A percentile compares a stretch with the other conserved stretches of the same genome.
Conservation (phyloP, 2,888 invertebrate genomes). For the Oscheius sp. region DNA sequence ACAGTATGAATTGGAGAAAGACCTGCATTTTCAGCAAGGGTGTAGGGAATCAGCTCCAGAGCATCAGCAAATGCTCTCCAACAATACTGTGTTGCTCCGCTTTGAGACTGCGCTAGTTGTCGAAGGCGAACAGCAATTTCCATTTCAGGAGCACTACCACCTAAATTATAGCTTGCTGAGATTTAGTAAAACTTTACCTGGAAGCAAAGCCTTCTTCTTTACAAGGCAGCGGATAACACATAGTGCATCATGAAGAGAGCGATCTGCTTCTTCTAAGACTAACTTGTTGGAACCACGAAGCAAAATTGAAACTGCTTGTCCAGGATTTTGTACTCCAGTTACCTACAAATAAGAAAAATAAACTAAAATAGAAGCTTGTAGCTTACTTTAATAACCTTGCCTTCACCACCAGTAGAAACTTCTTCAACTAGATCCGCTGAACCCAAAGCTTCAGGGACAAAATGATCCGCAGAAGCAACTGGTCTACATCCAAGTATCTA, state of each 20-base stretch:
- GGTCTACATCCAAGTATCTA: conserved; percentile 76
- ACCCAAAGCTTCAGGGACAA: conserved; percentile 88
- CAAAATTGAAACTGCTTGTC: conserved; percentile 89
- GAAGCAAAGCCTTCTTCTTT: conserved; percentile 78
- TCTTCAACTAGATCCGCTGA: conserved; percentile 93
- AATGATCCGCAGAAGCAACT: conserved; percentile 97
- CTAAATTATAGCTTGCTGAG: conserved; percentile 76
- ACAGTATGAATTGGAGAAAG: conserved; percentile 93
- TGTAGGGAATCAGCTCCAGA: conserved; percentile 86
- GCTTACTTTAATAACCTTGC: conserved; percentile 85
- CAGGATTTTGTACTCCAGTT: conserved; percentile 86
- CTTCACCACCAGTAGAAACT: conserved; percentile 83
- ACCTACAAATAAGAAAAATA: conserved; percentile 74
- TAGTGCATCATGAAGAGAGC: conserved; percentile 89
- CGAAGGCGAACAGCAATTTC: conserved; percentile 87
- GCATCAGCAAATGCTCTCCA: conserved; percentile 94
- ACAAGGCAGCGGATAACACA: conserved; percentile 95
- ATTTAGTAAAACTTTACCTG: conserved; percentile 44
- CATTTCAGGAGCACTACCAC: conserved; percentile 97
- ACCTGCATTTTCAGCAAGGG: conserved; percentile 90
- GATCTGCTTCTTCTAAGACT: conserved; percentile 87
- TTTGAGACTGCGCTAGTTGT: conserved; percentile 80
- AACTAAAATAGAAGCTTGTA: neutral
- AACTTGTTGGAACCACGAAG: conserved; percentile 89
- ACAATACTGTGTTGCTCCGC: conserved; percentile 93